A percentile compares a stretch with the other conserved stretches of the same genome.
phyloP scores from a whole-genome alignment of 2,113 vertebrate genomes.

The Nettapus auritus region DNA sequence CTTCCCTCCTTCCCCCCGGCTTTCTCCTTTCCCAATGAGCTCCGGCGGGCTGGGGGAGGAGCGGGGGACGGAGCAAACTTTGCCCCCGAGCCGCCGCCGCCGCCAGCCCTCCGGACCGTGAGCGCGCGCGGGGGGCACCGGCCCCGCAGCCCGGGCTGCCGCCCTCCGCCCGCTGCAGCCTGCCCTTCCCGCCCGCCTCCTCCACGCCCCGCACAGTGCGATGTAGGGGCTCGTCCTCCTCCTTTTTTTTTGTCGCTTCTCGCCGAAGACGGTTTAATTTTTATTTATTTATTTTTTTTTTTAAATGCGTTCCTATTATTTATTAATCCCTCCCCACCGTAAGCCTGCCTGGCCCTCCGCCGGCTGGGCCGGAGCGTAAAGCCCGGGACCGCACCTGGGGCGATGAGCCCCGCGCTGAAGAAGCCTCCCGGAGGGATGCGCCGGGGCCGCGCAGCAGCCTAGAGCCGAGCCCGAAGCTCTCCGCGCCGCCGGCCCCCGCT shows the following conservation, averaged over 20 bases:
- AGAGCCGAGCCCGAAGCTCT: slow-evolving; percentile 47
- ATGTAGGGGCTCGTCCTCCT: slow-evolving; percentile 25
- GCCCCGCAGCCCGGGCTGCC: slow-evolving; percentile 20
- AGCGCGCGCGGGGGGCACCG: slow-evolving; percentile 67
- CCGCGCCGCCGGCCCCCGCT: slow-evolving; percentile 26
- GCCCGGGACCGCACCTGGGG: slow-evolving; percentile 60
- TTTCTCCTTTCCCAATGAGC: slow-evolving; percentile 66
- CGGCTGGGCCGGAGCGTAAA: slow-evolving; percentile 43
- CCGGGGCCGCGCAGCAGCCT: slow-evolving; percentile 55
- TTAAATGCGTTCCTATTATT: slow-evolving; percentile 41
- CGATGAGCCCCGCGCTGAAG: slow-evolving; percentile 61
- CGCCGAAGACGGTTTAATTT: slow-evolving; percentile 59
- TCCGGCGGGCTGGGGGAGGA: slow-evolving; percentile 65
- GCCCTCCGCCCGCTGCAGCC: slow-evolving; percentile 32
- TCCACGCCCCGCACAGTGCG: background rate
- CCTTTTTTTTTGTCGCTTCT: slow-evolving; percentile 8
- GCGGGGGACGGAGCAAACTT: slow-evolving; percentile 67
- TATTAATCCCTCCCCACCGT: slow-evolving; percentile 36
- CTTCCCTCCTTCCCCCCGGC: slow-evolving; percentile 45
- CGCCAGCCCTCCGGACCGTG: slow-evolving; percentile 72
- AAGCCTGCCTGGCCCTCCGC: background rate
- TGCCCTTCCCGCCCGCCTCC: background rate
- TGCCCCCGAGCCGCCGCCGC: slow-evolving; percentile 53
- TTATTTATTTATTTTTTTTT: background rate
- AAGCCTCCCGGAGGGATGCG: slow-evolving; percentile 57